These are phyloP conservation scores for Melieria omissa DNA, from an alignment of 2,888 invertebrate genomes.

Conservation along the genomic window DNA sequence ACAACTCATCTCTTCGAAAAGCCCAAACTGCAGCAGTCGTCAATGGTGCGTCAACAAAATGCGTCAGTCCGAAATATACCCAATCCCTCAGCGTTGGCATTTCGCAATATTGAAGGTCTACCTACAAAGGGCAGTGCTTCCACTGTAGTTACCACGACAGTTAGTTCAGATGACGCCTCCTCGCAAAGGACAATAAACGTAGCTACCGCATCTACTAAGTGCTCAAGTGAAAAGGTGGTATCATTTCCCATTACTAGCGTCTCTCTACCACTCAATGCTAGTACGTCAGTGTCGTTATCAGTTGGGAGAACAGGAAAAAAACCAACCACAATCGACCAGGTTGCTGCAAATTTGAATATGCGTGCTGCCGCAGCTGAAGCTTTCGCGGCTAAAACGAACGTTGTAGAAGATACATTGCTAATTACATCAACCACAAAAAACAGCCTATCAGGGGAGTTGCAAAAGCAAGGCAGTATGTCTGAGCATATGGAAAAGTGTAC, in stretches of 20 bases:
- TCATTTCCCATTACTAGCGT: neutral
- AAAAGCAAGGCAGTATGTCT: too few species aligned
- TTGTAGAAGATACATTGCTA: constrained; percentile 42
- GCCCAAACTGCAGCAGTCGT: constrained; percentile 56
- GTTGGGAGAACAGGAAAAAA: constrained; percentile 57
- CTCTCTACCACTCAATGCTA: constrained; percentile 1
- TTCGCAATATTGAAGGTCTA: constrained; percentile 67
- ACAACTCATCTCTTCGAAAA: constrained; percentile 66
- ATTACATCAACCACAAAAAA: constrained; percentile 44
- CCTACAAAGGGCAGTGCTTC: constrained; percentile 35
- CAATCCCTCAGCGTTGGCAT: constrained; percentile 72
- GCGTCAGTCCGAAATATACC: constrained; percentile 74
- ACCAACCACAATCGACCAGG: constrained; percentile 64
- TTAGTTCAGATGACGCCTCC: neutral
- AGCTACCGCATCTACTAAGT: constrained; percentile 41
- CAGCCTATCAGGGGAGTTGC: too few species aligned
- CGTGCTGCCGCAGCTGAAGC: constrained; percentile 60
- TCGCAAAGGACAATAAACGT: neutral
- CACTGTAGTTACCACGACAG: neutral
- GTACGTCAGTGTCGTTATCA: constrained; percentile 3
- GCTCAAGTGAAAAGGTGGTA: constrained; percentile 28
- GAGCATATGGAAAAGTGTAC: too few species aligned
- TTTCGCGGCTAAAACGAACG: constrained; percentile 51
- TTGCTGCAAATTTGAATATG: constrained; percentile 65
- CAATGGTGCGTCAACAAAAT: constrained; percentile 67